Conservation (phyloP, 2,113 vertebrate genomes). For the Clinocottus analis region DNA sequence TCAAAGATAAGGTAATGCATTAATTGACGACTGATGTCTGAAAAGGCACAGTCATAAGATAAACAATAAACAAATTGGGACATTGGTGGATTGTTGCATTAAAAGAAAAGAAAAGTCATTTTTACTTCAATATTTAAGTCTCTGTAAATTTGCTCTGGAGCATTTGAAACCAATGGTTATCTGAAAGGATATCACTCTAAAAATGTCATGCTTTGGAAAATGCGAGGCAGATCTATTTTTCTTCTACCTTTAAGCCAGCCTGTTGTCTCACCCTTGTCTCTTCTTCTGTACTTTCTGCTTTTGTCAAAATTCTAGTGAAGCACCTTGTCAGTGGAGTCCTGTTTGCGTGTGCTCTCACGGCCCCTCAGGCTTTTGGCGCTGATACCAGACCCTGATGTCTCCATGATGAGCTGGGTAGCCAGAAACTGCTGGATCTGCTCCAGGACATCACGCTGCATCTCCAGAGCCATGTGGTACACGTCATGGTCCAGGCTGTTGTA, state of each 20-base stretch:
- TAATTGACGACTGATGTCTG: neutral
- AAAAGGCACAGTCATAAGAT: neutral
- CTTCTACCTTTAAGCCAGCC: slow-evolving; percentile 56
- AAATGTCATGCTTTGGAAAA: slow-evolving; percentile 53
- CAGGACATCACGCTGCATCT: slow-evolving; percentile 98
- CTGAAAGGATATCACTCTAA: slow-evolving; percentile 8
- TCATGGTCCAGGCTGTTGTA: slow-evolving; percentile 99
- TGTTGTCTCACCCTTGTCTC: slow-evolving; percentile 65
- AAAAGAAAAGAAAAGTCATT: neutral
- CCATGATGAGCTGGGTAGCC: slow-evolving; percentile 99
- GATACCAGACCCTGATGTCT: slow-evolving; percentile 97
- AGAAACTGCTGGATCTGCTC: slow-evolving; percentile 99
- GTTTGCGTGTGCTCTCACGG: slow-evolving; percentile 92
- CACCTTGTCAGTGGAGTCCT: slow-evolving; percentile 97
- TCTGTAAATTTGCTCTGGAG: neutral
- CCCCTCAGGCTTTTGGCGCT: slow-evolving; percentile 97
- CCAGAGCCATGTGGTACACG: slow-evolving; percentile 99
- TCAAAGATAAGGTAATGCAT: neutral
- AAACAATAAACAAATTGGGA: neutral
- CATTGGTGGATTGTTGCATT: neutral
- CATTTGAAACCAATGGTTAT: neutral
- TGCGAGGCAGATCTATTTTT: slow-evolving; percentile 40
- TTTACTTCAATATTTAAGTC: neutral
- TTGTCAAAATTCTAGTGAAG: slow-evolving; percentile 73
- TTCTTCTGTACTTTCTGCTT: slow-evolving; percentile 65